Base-by-base conservation (phyloP, 2,797 vertebrate genomes). In the Lates japonicus region DNA sequence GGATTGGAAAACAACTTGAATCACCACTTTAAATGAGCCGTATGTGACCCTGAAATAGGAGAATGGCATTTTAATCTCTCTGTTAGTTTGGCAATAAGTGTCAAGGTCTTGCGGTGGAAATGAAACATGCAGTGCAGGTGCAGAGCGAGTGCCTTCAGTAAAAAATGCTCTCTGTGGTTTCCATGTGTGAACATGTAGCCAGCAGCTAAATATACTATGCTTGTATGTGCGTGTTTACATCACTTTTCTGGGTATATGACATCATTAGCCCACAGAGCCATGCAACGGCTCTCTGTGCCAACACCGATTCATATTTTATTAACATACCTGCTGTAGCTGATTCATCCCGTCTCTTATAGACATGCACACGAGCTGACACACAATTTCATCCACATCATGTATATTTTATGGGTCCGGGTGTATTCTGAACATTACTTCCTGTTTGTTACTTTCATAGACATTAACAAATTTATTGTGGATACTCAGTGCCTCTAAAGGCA, bases 11-110 rank as follows among this genome's bases (percentile, higher is more conserved):
- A 94, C 83, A 92, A 89, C 87, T 76, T 48, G 83, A 92, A 93
- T 89, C 87, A 86, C 75, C 54, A 75, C 90, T 90, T 95, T 87
- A 94, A 92, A 92, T 92, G 79, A 92, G 89, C 66, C 2, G 65
- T 59, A 70, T 62, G 57, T 94, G 93, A 95, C 94, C 94, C 90
- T 70, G 78, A 88, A 92, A 73, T 60, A 83, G 88, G 75, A 88
- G 87, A 91, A 76, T 84, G 73, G 85, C 85, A 87, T 90, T 91
- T 94, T 93, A 93, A 94, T 93, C 90, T 90, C 80, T 82, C 87
- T 85, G 82, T 87, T 80, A 74, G 79, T 87, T 87, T 77, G 64
- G 69, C 41, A 65, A 29, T 29, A 29, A 82, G 72, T 87, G 84
- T 86, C 76, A 76, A 85, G 82, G 75, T 83, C 79, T 29, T 78